These are phyloP conservation scores for Trachelipus rathkii DNA, from an alignment of 1,140 invertebrate species.

Conservation along the genomic window DNA sequence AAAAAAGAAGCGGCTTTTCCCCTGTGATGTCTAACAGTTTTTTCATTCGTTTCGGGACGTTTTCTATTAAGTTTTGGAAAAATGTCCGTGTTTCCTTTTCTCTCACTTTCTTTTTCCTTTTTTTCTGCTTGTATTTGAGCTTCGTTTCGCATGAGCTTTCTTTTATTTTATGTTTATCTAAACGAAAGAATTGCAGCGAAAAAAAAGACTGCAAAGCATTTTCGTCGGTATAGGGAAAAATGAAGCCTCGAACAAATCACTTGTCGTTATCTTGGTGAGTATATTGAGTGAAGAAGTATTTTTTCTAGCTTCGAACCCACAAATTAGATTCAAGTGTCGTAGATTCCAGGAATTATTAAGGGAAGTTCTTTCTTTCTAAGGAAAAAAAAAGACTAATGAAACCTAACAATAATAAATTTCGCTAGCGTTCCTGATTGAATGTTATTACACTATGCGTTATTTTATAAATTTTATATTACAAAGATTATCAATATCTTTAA, in stretches of 20 bases:
- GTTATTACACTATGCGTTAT: too few relatives aligned
- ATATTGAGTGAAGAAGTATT: not conserved
- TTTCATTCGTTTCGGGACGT: slow-evolving; percentile 23
- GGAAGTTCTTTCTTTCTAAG: too few relatives aligned
- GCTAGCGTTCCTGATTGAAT: too few relatives aligned
- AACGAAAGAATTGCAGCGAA: not conserved
- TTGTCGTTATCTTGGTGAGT: not conserved
- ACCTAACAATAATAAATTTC: too few relatives aligned
- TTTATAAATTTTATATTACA: too few relatives aligned
- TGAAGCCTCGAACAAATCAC: not conserved
- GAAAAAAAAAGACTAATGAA: too few relatives aligned
- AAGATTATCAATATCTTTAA: too few relatives aligned
- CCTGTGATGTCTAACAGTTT: slow-evolving; percentile 32
- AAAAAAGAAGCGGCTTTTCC: slow-evolving; percentile 31
- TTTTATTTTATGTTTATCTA: too few relatives aligned
- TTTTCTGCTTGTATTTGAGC: too few relatives aligned
- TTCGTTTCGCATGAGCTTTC: too few relatives aligned
- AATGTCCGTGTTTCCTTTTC: not conserved
- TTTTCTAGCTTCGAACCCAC: not conserved
- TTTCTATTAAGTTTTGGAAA: slow-evolving; percentile 41
- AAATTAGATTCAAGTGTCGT: slow-evolving; percentile 3
- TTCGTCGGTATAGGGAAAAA: not conserved
- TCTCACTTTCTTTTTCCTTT: not conserved
- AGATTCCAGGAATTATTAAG: too few relatives aligned
- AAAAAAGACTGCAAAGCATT: not conserved